A percentile compares a stretch with the other conserved stretches of the same genome.
phyloP scores from a whole-genome alignment of 2,797 vertebrate genomes.

The Nyctibius grandis region DNA sequence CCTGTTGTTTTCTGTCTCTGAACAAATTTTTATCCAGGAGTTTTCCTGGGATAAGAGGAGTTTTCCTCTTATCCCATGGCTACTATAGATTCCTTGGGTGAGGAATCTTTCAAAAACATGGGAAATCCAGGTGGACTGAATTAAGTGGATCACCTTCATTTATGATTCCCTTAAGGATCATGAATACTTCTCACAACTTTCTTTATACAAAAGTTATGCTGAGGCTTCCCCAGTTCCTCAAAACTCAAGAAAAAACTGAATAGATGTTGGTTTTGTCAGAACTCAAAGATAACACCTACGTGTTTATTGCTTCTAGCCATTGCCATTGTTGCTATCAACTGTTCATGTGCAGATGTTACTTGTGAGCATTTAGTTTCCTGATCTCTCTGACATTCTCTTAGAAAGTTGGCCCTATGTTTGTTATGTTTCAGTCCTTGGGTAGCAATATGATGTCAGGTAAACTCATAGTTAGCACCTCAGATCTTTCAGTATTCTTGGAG shows the following conservation, averaged over 20 bases:
- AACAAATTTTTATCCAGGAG: neutral
- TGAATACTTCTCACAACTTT: neutral
- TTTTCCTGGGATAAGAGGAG: too few relatives aligned
- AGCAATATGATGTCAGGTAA: neutral
- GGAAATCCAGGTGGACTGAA: neutral
- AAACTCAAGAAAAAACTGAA: neutral
- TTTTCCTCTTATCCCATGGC: neutral
- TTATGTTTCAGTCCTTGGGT: neutral
- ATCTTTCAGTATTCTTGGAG: neutral
- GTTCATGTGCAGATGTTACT: neutral
- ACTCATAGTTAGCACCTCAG: neutral
- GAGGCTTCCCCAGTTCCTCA: neutral
- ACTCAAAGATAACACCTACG: neutral
- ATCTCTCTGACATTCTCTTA: neutral
- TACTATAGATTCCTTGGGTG: neutral
- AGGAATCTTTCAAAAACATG: neutral
- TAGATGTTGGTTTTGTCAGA: neutral
- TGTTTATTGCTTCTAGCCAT: neutral
- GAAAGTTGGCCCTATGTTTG: neutral
- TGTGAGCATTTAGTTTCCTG: neutral
- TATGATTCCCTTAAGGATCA: neutral
- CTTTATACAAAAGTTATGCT: neutral
- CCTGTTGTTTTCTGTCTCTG: neutral
- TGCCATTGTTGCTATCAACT: neutral
- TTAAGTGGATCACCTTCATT: neutral